Evolutionary conservation across 2,888 invertebrate species (phyloP).

Genomic region (Eristalis pertinax): DNA sequence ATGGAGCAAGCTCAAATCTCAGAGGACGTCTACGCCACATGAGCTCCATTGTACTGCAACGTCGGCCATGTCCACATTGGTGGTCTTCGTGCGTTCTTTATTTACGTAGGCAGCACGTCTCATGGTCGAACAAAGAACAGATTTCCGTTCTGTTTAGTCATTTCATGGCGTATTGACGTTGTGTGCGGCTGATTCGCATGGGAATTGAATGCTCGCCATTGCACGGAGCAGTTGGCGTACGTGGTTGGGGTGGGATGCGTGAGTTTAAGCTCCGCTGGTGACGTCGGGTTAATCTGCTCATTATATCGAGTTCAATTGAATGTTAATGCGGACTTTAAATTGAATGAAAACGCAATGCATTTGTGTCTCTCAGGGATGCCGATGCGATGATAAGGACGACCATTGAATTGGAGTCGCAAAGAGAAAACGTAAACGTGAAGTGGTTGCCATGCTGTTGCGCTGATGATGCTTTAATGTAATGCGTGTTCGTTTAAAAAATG

Average conservation of each 20-base stretch:
- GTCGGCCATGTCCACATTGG: constrained; percentile 19
- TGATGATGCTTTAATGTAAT: background rate
- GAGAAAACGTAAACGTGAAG: background rate
- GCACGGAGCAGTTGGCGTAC: constrained; percentile 10
- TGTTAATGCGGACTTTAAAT: constrained; percentile 42
- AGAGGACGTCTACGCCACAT: background rate
- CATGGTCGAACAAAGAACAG: constrained; percentile 11
- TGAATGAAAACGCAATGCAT: constrained; percentile 36
- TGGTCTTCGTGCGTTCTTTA: constrained; percentile 34
- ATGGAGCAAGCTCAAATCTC: constrained; percentile 9
- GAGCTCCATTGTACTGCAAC: background rate
- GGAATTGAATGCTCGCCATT: constrained; percentile 15
- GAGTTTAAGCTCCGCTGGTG: constrained; percentile 26
- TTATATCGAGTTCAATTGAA: constrained; percentile 54
- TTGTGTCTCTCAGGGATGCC: constrained; percentile 6
- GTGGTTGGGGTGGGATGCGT: background rate
- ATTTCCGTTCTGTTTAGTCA: constrained; percentile 31
- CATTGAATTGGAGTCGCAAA: background rate
- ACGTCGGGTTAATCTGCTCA: constrained; percentile 32
- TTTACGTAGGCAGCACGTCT: constrained; percentile 43
- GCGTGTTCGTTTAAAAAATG: no score
- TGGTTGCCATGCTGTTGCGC: background rate
- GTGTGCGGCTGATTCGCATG: constrained; percentile 27
- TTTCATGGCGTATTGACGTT: constrained; percentile 20
- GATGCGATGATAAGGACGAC: background rate